Base-by-base conservation (phyloP, 2,113 vertebrate genomes). In the Microcebus murinus region DNA sequence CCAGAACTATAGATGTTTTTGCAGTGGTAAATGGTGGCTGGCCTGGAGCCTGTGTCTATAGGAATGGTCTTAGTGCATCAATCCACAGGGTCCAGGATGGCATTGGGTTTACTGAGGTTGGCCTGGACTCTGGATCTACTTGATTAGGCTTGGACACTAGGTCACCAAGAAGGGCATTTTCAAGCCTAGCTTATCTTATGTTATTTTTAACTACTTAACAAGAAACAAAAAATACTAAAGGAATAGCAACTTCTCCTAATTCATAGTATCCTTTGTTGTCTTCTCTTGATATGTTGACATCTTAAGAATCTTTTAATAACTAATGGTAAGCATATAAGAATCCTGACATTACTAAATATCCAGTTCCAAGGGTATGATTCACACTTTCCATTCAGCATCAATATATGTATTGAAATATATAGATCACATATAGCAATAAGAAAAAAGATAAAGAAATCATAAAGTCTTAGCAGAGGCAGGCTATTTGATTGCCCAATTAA, bases 201-300 rank as follows among this genome's bases (percentile, higher is more conserved):
- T 65, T 87, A 39, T 63, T 77, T 93, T 80, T 57, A 6, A 91
- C 34, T 52, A 91, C 17, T 82, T 55, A 52, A 65, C 3, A 88
- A 94, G 17, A 88, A 88, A 59, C 15, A 55, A 77, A 93, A 61
- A 29, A 61, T 50, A 31, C 21, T 71, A 79, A 91, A 90, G 21
- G 68, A 7, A 0, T 86, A 91, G 10, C n/a, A 55, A 61, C 8
- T 45, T 57, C 21, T 17, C 42, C 10, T 61, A 71, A 65, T 27
- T 59, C 12, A 5, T 67, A n/a, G 7, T 52, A 15, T 9, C 3
- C 2, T 90, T 2, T 92, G 15, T 80, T 67, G 4, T 20, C 39
- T 63, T 95, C 25, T 57, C 73, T 14, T 76, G n/a, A 76, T 27
- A 79, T 29, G 2, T 20, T 48, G 55, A 74, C 7, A 61, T 57